Base-by-base conservation (phyloP, 2,797 vertebrate species). In the Tokudaia muenninki region DNA sequence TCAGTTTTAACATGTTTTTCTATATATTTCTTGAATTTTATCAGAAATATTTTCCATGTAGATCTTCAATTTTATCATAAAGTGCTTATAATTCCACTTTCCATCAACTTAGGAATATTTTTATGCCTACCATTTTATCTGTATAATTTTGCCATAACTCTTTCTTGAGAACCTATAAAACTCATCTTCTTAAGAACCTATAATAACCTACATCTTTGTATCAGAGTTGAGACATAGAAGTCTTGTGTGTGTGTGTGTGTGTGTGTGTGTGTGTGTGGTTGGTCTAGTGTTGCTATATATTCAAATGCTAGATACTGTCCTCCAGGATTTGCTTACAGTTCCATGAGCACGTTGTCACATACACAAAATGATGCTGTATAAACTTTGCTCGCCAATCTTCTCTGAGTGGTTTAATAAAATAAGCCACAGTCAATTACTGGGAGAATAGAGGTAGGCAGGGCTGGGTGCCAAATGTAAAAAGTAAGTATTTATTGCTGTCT, bases 161-260 rank as follows among this genome's bases (percentile, higher is more conserved):
- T 24, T 41, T 75, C 72, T 22, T 74, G 37, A 22, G 72, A 74
- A 74, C 72, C 17, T 44, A 24, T 75, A 24, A 94, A 6, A 4
- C 14, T 95, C 74, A 70, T 79, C 29, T 92, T 92, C 89, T 84
- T 79, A 47, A n/a, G 31, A 79, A 55, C 9, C 8, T 79, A 6
- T 86, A 91, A 91, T 41, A 92, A 91, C 87, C n/a, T 19, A 72
- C 44, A 92, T 92, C 31, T 88, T 96, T 82, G 5, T 90, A 63
- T 92, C 44, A 74, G 75, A 91, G 34, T 81, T 34, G 52, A 94
- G 34, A 47, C 22, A 91, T 41, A 86, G 77, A 91, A 88, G 65
- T n/a, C n/a, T n/a, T n/a, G 41, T 41, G 41, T 41, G 41, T 41
- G 41, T 41, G 41, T n/a, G 14, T 3, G 8, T n/a, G 41, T 41